phyloP scores from a whole-genome alignment of 2,888 invertebrate genomes.

The Trichacis sp. region DNA sequence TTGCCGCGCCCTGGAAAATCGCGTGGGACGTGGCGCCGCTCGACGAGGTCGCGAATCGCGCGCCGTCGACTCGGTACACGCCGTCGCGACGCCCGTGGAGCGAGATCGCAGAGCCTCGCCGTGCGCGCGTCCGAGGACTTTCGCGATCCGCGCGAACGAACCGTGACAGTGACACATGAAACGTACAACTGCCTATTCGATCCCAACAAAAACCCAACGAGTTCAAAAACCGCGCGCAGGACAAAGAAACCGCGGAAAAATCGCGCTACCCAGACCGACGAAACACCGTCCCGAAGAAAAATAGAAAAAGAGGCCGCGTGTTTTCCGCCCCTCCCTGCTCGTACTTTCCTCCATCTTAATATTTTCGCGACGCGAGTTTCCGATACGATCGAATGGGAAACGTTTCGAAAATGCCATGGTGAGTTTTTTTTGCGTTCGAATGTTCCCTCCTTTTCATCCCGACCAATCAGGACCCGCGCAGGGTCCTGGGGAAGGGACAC shows the following conservation, averaged over 20 bases:
- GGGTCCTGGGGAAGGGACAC: too few relatives aligned
- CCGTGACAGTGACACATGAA: background rate
- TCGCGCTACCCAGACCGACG: too few relatives aligned
- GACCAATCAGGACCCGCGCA: background rate
- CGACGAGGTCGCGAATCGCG: constrained; percentile 48
- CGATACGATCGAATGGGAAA: background rate
- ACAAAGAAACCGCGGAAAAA: background rate
- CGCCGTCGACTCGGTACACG: constrained; percentile 27
- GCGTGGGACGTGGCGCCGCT: constrained; percentile 51
- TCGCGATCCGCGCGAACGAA: background rate
- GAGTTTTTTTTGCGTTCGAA: background rate
- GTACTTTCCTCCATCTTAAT: background rate
- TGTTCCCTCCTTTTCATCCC: background rate
- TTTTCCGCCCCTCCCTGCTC: background rate
- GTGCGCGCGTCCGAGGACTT: background rate
- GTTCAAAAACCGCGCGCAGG: background rate
- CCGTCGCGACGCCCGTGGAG: constrained; percentile 37
- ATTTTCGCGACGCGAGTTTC: background rate
- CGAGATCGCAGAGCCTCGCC: background rate
- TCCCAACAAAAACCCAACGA: background rate
- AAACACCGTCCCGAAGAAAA: background rate
- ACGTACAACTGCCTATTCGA: background rate
- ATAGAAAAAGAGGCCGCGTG: background rate
- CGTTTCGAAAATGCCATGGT: background rate
- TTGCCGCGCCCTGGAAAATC: constrained; percentile 29